Percentiles rank a stretch among this genome's conserved stretches.
Evolutionary conservation across 1,140 invertebrate genomes (phyloP).

Genomic region (Drosophila willistoni): DNA sequence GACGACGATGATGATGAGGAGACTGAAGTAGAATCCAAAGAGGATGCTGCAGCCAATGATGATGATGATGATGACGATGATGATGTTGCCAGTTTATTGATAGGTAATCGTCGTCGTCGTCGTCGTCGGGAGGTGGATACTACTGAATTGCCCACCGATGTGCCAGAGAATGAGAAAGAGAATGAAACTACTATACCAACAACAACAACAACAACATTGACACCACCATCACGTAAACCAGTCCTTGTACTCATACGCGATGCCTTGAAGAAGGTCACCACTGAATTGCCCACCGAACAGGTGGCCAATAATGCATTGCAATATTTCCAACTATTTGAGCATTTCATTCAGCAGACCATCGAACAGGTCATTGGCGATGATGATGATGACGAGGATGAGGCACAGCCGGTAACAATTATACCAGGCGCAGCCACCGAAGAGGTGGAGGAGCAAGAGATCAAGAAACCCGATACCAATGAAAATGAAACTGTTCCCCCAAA

Average conservation of each 20-base stretch:
- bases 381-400: slow-evolving; percentile 71
- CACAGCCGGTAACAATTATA: slow-evolving; percentile 30
- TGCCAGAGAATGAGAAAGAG: slow-evolving; percentile 43
- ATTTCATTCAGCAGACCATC: slow-evolving; percentile 79
- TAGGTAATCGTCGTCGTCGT: slow-evolving; percentile 11
- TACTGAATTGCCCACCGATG: slow-evolving; percentile 42
- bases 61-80: slow-evolving; percentile 39
- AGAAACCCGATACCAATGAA: slow-evolving; percentile 47
- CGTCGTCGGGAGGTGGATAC: slow-evolving; percentile 52
- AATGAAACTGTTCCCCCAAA: neutral
- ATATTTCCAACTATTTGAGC: slow-evolving; percentile 80
- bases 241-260: slow-evolving; percentile 77
- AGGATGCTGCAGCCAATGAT: slow-evolving; percentile 48
- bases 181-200: slow-evolving; percentile 32
- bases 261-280: slow-evolving; percentile 76
- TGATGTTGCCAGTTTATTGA: slow-evolving; percentile 40
- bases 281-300: slow-evolving; percentile 73
- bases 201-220: slow-evolving; percentile 17
- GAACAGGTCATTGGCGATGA: slow-evolving; percentile 75
- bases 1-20: slow-evolving; percentile 30
- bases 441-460: slow-evolving; percentile 14
- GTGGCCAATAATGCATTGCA: slow-evolving; percentile 78
- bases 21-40: slow-evolving; percentile 46
- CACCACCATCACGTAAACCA: slow-evolving; percentile 58
- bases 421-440: slow-evolving; percentile 2